Percentiles rank a stretch among this genome's conserved stretches.
Evolutionary conservation across 2,888 invertebrate genomes (phyloP).

Genomic region (Polyommatus iphigenia): DNA sequence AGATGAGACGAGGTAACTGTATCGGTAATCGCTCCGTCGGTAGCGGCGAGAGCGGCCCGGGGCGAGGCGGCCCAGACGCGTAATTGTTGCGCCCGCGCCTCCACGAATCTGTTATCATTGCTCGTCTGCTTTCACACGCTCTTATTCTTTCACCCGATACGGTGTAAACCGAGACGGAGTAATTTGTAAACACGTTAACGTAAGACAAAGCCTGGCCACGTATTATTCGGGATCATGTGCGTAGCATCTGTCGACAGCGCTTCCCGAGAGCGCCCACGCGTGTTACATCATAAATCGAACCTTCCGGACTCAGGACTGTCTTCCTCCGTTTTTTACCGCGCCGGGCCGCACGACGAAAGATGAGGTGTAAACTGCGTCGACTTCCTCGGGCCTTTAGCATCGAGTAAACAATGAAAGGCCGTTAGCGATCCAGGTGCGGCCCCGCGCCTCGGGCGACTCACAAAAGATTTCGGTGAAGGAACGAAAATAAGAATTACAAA

Average conservation of each 20-base stretch:
- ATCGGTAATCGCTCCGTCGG: slow-evolving; percentile 67
- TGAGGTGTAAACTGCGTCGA: slow-evolving; percentile 71
- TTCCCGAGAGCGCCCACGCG: slow-evolving; percentile 63
- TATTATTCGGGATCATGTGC: slow-evolving; percentile 63
- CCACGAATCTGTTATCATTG: slow-evolving; percentile 64
- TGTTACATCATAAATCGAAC: slow-evolving; percentile 75
- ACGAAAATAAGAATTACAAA: slow-evolving; percentile 60
- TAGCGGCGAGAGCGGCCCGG: slow-evolving; percentile 52
- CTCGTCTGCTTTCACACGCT: slow-evolving; percentile 64
- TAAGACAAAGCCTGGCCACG: slow-evolving; percentile 61
- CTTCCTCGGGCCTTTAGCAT: slow-evolving; percentile 69
- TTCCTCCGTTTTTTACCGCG: slow-evolving; percentile 72
- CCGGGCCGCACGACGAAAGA: slow-evolving; percentile 73
- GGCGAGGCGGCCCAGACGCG: slow-evolving; percentile 53
- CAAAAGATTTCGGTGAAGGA: slow-evolving; percentile 76
- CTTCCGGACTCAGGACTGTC: slow-evolving; percentile 74
- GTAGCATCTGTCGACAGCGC: slow-evolving; percentile 73
- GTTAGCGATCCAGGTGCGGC: slow-evolving; percentile 65
- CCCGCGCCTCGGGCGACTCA: slow-evolving; percentile 61
- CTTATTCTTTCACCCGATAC: slow-evolving; percentile 48
- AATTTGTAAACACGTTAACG: slow-evolving; percentile 54
- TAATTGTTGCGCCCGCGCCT: slow-evolving; percentile 51
- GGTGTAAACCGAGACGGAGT: slow-evolving; percentile 53
- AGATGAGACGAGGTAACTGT: slow-evolving; percentile 63
- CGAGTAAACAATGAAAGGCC: slow-evolving; percentile 64